Conservation (phyloP, 2,888 invertebrate genomes). For the Ptycholaimellus sp. region DNA sequence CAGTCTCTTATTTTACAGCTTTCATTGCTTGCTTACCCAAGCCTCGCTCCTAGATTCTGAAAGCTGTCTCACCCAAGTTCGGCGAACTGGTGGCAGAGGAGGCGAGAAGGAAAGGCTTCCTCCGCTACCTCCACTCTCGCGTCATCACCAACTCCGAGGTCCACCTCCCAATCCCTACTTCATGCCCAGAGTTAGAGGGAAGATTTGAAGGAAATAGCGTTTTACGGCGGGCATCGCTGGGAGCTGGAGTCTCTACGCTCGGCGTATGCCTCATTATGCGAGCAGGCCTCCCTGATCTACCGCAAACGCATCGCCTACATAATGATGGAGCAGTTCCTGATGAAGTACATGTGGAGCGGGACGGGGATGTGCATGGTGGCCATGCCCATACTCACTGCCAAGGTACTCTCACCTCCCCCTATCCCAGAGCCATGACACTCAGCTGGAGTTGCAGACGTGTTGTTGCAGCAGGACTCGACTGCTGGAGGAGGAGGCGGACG, state of each 20-base stretch:
- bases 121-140: constrained; percentile 70
- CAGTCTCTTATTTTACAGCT: no score
- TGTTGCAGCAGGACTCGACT: no score
- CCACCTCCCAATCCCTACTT: no score
- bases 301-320: constrained; percentile 72
- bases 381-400: constrained; percentile 49
- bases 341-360: constrained; percentile 98
- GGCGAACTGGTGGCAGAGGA: constrained; percentile 84
- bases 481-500: constrained; percentile 30
- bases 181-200: constrained; percentile 77
- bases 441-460: no score
- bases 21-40: no score
- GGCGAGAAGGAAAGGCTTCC: constrained; percentile 68
- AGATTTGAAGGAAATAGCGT: constrained; percentile 83
- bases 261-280: no score
- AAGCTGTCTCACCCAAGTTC: constrained; percentile 68
- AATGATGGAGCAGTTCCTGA: constrained; percentile 89
- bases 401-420: no score
- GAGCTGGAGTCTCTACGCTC: no score
- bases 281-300: constrained; percentile 65
- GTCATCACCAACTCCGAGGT: constrained; percentile 57
- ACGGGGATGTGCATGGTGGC: constrained; percentile 80
- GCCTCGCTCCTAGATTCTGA: no score
- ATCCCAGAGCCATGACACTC: no score
- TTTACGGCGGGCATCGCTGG: constrained; percentile 87